These are phyloP conservation scores for Flexamia atlantica DNA, from an alignment of 2,888 invertebrate species.

Conservation along the genomic window DNA sequence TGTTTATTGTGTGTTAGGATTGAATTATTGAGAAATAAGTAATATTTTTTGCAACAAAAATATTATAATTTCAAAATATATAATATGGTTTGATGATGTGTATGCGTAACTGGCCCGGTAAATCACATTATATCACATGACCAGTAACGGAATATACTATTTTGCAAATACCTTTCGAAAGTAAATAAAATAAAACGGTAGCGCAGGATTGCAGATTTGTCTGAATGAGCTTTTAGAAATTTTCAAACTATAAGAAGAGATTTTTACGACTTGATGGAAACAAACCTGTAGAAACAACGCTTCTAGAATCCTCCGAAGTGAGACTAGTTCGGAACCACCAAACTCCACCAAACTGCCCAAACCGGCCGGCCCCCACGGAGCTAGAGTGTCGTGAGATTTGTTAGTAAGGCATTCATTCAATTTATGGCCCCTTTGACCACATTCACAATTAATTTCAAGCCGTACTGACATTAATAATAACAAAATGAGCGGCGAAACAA, in stretches of 20 bases:
- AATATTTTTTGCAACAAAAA: no score
- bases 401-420: slow-evolving; percentile 4
- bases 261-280: background rate
- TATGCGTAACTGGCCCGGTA: no score
- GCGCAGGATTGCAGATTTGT: no score
- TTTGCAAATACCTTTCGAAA: no score
- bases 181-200: no score
- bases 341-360: background rate
- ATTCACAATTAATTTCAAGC: slow-evolving; percentile 1
- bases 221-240: background rate
- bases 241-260: background rate
- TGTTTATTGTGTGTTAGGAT: no score
- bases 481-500: background rate
- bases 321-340: background rate
- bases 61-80: no score
- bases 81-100: no score
- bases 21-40: no score
- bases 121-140: no score
- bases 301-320: background rate
- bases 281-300: background rate
- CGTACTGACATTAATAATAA: slow-evolving; percentile 6
- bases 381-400: background rate
- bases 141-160: no score
- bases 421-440: background rate
- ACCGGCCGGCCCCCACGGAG: background rate